Evolutionary conservation across 2,113 vertebrate species (phyloP).

Genomic region (Engystomops pustulosus): DNA sequence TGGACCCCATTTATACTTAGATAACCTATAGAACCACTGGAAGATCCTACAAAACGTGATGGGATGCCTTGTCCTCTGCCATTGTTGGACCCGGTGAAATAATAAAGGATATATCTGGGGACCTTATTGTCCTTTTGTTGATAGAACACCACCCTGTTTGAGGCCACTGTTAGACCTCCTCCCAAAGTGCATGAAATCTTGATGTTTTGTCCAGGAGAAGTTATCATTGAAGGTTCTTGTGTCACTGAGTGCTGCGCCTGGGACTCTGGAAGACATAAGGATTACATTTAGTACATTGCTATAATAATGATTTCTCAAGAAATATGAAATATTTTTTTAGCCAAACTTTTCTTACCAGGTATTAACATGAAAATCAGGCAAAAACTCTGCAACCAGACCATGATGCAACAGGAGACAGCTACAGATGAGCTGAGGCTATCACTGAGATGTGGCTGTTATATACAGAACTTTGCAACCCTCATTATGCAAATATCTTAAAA

Average conservation of each 20-base stretch:
- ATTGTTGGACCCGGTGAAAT: not conserved
- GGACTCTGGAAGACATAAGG: constrained; percentile 28
- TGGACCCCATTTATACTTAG: constrained; percentile 41
- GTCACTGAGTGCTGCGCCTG: constrained; percentile 39
- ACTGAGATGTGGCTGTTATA: not conserved
- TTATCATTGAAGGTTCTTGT: fast-evolving
- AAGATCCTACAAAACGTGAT: constrained; percentile 45
- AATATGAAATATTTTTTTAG: not conserved
- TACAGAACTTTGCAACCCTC: not conserved
- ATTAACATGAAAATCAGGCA: not conserved
- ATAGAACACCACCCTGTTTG: not conserved
- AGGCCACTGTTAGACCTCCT: not conserved
- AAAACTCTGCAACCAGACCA: not conserved
- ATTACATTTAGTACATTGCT: not conserved
- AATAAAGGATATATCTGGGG: not conserved
- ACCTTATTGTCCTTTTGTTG: constrained; percentile 14
- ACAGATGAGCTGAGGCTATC: not conserved
- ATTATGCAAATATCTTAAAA: not conserved
- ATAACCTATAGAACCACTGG: constrained; percentile 14
- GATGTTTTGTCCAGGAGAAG: not conserved
- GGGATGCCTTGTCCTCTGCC: constrained; percentile 35
- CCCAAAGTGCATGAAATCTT: not conserved
- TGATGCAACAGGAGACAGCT: not conserved
- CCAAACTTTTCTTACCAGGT: not conserved
- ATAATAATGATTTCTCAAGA: not conserved